A percentile compares a stretch with the other conserved stretches of the same genome.
Evolutionary conservation across 2,113 vertebrate genomes (phyloP).

Genomic region (Cyphomyrus plagiostoma): DNA sequence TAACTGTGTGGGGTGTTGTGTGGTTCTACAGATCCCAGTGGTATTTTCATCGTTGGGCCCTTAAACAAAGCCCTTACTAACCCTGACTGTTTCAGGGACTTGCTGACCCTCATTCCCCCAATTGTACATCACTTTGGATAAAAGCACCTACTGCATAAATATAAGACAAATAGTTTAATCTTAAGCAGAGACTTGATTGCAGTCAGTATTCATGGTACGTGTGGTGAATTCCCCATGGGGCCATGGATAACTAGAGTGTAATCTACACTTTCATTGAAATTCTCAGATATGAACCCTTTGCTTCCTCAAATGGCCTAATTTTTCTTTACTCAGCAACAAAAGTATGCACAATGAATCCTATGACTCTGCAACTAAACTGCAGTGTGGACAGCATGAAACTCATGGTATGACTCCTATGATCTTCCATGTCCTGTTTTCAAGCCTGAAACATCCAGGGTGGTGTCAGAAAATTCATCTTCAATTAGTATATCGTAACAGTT

Average conservation of each 20-base stretch:
- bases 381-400: not conserved
- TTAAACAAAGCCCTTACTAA: not conserved
- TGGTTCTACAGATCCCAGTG: not conserved
- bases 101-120: not conserved
- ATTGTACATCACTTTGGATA: not conserved
- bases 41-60: not conserved
- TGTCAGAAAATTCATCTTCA: not conserved
- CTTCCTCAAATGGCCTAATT: not conserved
- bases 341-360: not conserved
- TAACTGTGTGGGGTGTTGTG: not conserved
- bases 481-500: not conserved
- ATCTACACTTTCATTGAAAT: not conserved
- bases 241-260: not conserved
- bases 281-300: not conserved
- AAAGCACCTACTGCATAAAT: not conserved
- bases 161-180: not conserved
- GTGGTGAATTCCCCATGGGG: not conserved
- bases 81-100: not conserved
- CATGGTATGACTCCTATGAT: not conserved
- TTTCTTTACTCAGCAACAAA: not conserved
- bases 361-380: not conserved
- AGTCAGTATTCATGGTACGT: not conserved
- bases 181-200: not conserved
- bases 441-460: not conserved
- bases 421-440: not conserved